Evolutionary conservation across 2,888 invertebrate genomes (phyloP).

Genomic region (Atethmia centrago): DNA sequence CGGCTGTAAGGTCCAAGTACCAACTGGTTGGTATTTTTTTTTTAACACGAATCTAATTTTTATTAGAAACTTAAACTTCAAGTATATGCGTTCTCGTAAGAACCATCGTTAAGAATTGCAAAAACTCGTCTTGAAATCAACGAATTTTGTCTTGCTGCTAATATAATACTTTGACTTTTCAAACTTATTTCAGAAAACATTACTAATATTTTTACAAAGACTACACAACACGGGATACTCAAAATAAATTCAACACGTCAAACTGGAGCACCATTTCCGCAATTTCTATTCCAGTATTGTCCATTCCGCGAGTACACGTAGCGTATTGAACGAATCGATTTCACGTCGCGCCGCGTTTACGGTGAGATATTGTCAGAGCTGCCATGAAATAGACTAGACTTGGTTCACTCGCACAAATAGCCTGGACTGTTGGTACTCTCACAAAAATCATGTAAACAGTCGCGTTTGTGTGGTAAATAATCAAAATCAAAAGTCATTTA

Average conservation of each 20-base stretch:
- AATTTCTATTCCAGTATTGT: conserved; percentile 41
- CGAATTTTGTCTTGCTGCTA: background rate
- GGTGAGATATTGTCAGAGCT: conserved; percentile 28
- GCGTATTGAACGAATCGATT: conserved; percentile 41
- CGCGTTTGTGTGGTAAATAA: conserved; percentile 1
- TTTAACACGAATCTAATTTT: too few relatives aligned
- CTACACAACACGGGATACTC: conserved; percentile 11
- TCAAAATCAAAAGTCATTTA: too few relatives aligned
- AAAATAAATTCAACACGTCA: conserved; percentile 8
- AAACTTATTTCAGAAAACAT: background rate
- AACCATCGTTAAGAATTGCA: background rate
- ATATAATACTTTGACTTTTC: background rate
- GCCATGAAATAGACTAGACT: conserved; percentile 9
- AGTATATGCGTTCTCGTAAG: background rate
- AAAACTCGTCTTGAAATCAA: background rate
- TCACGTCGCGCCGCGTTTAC: conserved; percentile 10
- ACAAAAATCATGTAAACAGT: conserved; percentile 9
- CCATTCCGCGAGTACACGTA: conserved; percentile 39
- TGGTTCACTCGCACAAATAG: conserved; percentile 14
- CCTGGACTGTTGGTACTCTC: conserved; percentile 5
- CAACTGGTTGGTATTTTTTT: too few relatives aligned
- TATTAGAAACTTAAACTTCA: too few relatives aligned
- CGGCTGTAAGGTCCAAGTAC: too few relatives aligned
- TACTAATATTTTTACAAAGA: conserved; percentile 1
- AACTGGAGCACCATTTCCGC: conserved; percentile 23